Percentiles rank a stretch among this genome's conserved stretches.
Evolutionary conservation across 2,797 vertebrate species (phyloP).

Genomic region (Takifugu rubripes): DNA sequence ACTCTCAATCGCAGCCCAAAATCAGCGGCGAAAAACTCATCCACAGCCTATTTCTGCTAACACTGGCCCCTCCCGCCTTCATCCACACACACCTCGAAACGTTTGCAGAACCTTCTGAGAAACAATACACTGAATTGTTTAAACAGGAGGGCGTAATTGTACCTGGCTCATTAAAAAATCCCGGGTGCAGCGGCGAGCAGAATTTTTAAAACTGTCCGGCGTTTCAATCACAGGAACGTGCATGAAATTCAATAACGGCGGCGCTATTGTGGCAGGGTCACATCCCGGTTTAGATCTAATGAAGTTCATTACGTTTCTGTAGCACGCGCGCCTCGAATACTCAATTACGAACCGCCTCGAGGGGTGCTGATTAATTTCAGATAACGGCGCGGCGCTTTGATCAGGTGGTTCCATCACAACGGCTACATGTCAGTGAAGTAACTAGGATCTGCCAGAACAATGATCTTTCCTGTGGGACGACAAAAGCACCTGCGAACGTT

Average conservation of each 20-base stretch:
- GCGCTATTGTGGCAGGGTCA: conserved; percentile 41
- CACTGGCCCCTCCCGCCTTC: too few species aligned
- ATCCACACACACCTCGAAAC: too few species aligned
- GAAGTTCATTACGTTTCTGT: conserved; percentile 48
- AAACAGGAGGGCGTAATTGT: conserved; percentile 2
- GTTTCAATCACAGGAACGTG: conserved; percentile 20
- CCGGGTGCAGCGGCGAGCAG: conserved; percentile 12
- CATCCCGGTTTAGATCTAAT: conserved; percentile 46
- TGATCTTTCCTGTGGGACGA: not conserved
- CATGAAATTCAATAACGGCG: conserved; percentile 30
- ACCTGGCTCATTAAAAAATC: conserved; percentile 20
- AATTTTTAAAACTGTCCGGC: conserved; percentile 13
- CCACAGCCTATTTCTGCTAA: not conserved
- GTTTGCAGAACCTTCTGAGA: conserved; percentile 1
- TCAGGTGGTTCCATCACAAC: conserved; percentile 38
- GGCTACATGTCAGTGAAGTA: conserved; percentile 20
- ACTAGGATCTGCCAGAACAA: conserved; percentile 6
- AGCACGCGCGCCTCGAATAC: conserved; percentile 28
- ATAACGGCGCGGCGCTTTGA: conserved; percentile 46
- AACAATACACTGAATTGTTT: conserved; percentile 12
- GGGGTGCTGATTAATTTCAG: conserved; percentile 61
- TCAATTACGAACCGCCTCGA: conserved; percentile 27
- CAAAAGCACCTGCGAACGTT: not conserved
- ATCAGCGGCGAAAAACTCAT: too few species aligned
- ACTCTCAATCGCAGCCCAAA: too few species aligned